Conservation (phyloP, 2,113 vertebrate genomes). For the Pangasianodon hypophthalmus region DNA sequence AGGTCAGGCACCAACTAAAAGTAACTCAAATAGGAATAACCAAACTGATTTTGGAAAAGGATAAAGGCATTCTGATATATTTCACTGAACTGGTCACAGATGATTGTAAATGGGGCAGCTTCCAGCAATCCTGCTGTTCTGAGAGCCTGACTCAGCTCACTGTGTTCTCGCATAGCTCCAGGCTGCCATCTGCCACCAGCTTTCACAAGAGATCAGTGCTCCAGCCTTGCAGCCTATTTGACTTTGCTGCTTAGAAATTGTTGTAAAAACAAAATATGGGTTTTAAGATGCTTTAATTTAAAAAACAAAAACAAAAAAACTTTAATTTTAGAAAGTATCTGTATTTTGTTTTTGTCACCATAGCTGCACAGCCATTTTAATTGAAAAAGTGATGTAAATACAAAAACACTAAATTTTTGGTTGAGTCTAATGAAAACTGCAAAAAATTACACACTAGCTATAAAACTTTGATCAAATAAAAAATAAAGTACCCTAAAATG, state of each 20-base stretch:
- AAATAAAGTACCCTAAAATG: not conserved
- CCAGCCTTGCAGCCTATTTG: not conserved
- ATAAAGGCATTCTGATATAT: not conserved
- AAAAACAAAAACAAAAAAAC: no score
- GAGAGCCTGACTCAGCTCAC: not conserved
- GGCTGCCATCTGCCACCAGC: slow-evolving; percentile 22
- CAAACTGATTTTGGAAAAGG: not conserved
- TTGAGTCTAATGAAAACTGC: not conserved
- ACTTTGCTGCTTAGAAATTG: not conserved
- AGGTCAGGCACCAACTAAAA: not conserved
- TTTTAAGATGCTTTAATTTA: not conserved
- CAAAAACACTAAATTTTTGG: not conserved
- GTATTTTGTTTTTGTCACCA: not conserved
- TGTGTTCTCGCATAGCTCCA: not conserved
- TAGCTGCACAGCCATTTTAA: not conserved
- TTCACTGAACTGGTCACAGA: not conserved
- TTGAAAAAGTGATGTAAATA: not conserved
- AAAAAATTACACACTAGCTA: not conserved
- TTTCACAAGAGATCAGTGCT: not conserved
- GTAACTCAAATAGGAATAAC: not conserved
- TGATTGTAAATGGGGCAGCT: slow-evolving; percentile 7
- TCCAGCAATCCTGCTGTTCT: not conserved
- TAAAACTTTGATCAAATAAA: not conserved
- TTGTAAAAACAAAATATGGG: not conserved
- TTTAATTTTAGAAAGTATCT: not conserved